phyloP scores from a whole-genome alignment of 1,140 invertebrate genomes.

The Drosophila pruinosa region DNA sequence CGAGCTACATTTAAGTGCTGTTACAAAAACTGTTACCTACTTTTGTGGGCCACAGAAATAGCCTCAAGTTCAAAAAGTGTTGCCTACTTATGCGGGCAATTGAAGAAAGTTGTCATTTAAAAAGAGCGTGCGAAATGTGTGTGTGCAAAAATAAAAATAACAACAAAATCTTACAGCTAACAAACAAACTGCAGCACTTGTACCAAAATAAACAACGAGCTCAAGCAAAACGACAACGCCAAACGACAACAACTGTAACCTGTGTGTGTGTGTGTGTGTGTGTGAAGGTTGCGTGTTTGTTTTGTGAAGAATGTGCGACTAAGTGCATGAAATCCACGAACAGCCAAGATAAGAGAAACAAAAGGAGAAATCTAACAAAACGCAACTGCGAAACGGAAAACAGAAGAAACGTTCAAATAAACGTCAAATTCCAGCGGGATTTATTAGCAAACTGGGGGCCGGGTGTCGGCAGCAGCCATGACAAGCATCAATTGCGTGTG shows the following conservation, averaged over 20 bases:
- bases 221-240: no score
- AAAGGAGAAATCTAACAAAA: slow-evolving; percentile 1
- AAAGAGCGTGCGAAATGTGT: slow-evolving; percentile 7
- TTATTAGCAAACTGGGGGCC: slow-evolving; percentile 12
- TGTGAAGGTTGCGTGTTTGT: slow-evolving; percentile 35
- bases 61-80: background rate
- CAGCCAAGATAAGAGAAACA: slow-evolving; percentile 21
- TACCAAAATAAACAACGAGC: slow-evolving; percentile 25
- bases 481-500: slow-evolving; percentile 58
- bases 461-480: slow-evolving; percentile 24
- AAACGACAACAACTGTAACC: slow-evolving; percentile 18
- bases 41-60: background rate
- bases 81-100: background rate
- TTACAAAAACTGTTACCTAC: background rate
- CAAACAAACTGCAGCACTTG: slow-evolving; percentile 34
- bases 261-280: slow-evolving; percentile 18
- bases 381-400: slow-evolving; percentile 8
- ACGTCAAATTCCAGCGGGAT: slow-evolving; percentile 15
- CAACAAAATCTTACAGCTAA: slow-evolving; percentile 49
- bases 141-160: slow-evolving; percentile 51
- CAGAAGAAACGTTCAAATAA: background rate
- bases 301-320: slow-evolving; percentile 57
- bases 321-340: slow-evolving; percentile 62
- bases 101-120: background rate
- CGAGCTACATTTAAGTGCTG: background rate